Evolutionary conservation across 2,797 vertebrate species (phyloP), one percentile per base, ranked within the genome.

Genomic region (Helostoma temminkii): DNA sequence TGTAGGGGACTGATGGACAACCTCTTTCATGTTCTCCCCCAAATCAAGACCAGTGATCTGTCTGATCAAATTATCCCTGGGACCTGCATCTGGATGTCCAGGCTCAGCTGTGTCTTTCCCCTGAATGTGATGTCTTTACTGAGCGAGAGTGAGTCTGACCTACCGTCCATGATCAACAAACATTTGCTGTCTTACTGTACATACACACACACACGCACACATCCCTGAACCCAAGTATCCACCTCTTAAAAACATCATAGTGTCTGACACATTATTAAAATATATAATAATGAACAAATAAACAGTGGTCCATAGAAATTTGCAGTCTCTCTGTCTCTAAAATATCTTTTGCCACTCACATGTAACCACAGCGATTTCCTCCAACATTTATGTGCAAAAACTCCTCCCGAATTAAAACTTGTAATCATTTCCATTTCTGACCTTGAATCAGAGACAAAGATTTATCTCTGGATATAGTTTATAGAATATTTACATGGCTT

Each of bases 41-140:
- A 60, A 81, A 82, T 87, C 72, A 85, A 72, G 71, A 74, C 59
- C 78, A 77, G 80, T 30, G 69, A 80, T 73, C 72, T 80, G 78
- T 86, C 85, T 76, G 83, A 79, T 89, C 65, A 85, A 81, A 90
- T 85, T 83, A 89, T 78, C 59, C 64, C 59, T 34, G 37, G 55
- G 15, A 58, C 73, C 74, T 86, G 80, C 66, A 68, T 81, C 82
- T 84, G 62, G 60, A 76, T 32, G 71, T 67, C 77, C 71, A 58
- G 85, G 65, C 88, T 89, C 85, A 92, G 88, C 91, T 90, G 88
- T 9, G 21, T 59, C 74, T 70, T 74, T 59, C 34, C 71, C 30
- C 45, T 24, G 41, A 79, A 88, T 85, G 71, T 76, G 55, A 82
- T 60, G 70, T 66, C 76, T 66, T 67, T 21, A 34, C 55, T 59